Conservation (phyloP, 2,113 vertebrate genomes). For the Pipa parva region DNA sequence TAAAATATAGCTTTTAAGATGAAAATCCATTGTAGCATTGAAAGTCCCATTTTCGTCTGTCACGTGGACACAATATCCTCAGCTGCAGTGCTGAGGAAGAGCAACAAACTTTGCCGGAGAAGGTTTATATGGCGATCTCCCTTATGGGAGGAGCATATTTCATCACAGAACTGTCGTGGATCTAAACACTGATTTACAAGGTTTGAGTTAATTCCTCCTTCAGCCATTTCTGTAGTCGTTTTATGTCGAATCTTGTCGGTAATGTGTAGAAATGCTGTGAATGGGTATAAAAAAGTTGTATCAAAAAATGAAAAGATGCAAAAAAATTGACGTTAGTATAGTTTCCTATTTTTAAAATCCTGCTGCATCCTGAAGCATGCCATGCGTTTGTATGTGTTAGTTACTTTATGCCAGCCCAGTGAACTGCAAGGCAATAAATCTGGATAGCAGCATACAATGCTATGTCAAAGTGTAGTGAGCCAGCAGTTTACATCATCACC, state of each 20-base stretch:
- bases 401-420: conserved; percentile 1
- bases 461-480: not conserved
- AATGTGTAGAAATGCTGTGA: too few species aligned
- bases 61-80: not conserved
- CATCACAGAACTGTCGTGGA: not conserved
- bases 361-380: not conserved
- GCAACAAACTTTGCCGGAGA: not conserved
- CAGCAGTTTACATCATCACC: not conserved
- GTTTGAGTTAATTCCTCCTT: too few species aligned
- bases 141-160: not conserved
- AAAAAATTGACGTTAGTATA: not conserved
- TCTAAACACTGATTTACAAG: not conserved
- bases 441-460: conserved; percentile 1
- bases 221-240: too few species aligned
- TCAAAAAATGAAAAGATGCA: too few species aligned
- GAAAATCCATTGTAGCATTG: conserved; percentile 5
- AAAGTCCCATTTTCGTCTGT: conserved; percentile 4
- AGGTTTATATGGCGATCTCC: conserved; percentile 6
- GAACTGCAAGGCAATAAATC: conserved; percentile 3
- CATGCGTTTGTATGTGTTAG: not conserved
- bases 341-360: not conserved
- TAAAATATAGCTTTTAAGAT: not conserved
- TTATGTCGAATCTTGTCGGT: too few species aligned
- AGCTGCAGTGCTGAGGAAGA: conserved; percentile 28
- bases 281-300: too few species aligned